These are phyloP conservation scores for Scyliorhinus canicula DNA, from an alignment of 2,797 vertebrate species.

Conservation along the genomic window DNA sequence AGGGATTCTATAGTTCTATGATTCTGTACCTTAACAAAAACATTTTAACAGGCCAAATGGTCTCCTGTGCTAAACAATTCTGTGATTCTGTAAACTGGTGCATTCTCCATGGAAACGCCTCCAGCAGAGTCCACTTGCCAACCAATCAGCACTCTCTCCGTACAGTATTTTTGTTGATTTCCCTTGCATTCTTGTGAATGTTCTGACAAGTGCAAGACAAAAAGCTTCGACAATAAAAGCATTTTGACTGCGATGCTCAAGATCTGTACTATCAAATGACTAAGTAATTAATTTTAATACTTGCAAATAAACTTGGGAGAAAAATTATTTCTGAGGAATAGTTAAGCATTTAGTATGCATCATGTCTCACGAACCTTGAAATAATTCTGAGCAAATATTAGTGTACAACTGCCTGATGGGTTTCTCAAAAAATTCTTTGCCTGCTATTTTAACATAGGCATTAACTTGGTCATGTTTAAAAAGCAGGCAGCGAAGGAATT, in stretches of 20 bases:
- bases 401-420: neutral
- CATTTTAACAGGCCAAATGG: too few relatives aligned
- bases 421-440: neutral
- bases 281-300: neutral
- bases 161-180: too few relatives aligned
- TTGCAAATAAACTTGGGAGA: neutral
- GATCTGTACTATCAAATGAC: too few relatives aligned
- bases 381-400: neutral
- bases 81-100: neutral
- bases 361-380: neutral
- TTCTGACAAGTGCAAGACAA: too few relatives aligned
- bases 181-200: too few relatives aligned
- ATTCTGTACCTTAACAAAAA: neutral
- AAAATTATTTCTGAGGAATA: neutral
- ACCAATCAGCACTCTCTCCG: too few relatives aligned
- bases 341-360: neutral
- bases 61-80: too few relatives aligned
- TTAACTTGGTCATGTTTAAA: neutral
- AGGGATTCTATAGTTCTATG: too few relatives aligned
- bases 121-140: too few relatives aligned
- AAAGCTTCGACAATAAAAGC: too few relatives aligned
- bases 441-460: neutral
- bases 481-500: neutral
- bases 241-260: too few relatives aligned
- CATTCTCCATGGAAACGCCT: too few relatives aligned